Percentiles rank a stretch among this genome's conserved stretches.
phyloP scores from a whole-genome alignment of 2,113 vertebrate species.

The Chlorocebus sabaeus region DNA sequence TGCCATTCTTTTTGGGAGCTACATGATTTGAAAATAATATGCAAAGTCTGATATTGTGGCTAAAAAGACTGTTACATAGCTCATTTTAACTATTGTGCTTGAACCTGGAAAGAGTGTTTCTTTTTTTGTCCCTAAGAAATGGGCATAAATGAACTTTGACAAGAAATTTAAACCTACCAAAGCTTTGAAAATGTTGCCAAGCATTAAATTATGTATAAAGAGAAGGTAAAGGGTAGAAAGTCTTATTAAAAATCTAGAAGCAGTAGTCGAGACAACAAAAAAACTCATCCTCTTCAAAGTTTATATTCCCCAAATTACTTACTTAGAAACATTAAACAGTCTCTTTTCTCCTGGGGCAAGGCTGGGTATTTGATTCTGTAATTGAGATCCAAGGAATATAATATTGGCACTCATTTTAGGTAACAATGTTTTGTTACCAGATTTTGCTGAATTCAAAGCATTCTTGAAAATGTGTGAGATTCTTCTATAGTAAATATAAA shows the following conservation, averaged over 20 bases:
- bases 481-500: conserved; percentile 45
- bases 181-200: conserved; percentile 51
- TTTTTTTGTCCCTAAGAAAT: conserved; percentile 53
- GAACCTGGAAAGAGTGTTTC: conserved; percentile 42
- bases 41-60: conserved; percentile 66
- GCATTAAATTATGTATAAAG: conserved; percentile 34
- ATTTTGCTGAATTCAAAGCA: conserved; percentile 60
- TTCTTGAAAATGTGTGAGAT: conserved; percentile 48
- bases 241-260: conserved; percentile 48
- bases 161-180: conserved; percentile 64
- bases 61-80: conserved; percentile 71
- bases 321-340: conserved; percentile 19
- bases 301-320: conserved; percentile 20
- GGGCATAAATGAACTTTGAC: conserved; percentile 37
- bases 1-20: conserved; percentile 62
- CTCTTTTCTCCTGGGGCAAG: background rate
- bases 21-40: conserved; percentile 73
- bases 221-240: conserved; percentile 8
- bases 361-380: background rate
- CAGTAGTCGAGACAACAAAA: background rate
- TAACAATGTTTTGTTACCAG: conserved; percentile 47
- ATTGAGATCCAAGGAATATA: conserved; percentile 58
- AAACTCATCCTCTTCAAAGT: conserved; percentile 34
- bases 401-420: conserved; percentile 46
- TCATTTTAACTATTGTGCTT: conserved; percentile 71